phyloP scores from a whole-genome alignment of 2,888 invertebrate species.

The Athalia rosae region DNA sequence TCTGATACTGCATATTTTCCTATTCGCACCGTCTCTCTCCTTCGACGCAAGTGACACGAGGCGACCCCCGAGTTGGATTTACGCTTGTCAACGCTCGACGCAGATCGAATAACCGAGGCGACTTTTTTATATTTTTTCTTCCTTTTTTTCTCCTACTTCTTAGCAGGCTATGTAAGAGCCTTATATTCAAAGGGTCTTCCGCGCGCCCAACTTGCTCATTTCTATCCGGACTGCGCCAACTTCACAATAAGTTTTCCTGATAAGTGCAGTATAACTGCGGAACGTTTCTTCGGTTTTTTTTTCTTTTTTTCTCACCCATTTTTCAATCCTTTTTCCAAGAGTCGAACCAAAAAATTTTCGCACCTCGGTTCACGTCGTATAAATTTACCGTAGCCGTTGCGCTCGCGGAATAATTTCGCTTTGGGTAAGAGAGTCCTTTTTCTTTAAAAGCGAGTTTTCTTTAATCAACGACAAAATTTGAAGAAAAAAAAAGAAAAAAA shows the following conservation, averaged over 20 bases:
- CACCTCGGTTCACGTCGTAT: neutral
- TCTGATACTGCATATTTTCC: neutral
- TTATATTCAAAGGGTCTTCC: no score
- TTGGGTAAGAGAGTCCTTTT: no score
- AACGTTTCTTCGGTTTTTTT: neutral
- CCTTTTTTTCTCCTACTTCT: neutral
- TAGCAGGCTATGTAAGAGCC: no score
- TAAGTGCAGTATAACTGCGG: neutral
- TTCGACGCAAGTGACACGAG: conserved; percentile 6
- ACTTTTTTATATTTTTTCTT: neutral
- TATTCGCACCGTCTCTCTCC: neutral
- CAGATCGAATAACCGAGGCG: conserved; percentile 22
- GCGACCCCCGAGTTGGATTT: neutral
- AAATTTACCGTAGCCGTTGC: neutral
- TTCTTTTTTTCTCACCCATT: neutral
- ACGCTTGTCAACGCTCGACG: conserved; percentile 9
- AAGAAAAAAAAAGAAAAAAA: neutral
- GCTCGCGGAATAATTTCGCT: neutral
- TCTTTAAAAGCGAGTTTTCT: neutral
- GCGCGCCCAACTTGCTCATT: no score
- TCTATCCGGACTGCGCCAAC: neutral
- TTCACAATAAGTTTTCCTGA: neutral
- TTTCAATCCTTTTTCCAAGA: neutral
- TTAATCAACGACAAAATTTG: conserved; percentile 33
- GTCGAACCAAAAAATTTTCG: no score